Percentiles rank a stretch among this genome's conserved stretches.
These are phyloP conservation scores for Gorsachius magnificus DNA, from an alignment of 2,797 vertebrate genomes.

Conservation along the genomic window DNA sequence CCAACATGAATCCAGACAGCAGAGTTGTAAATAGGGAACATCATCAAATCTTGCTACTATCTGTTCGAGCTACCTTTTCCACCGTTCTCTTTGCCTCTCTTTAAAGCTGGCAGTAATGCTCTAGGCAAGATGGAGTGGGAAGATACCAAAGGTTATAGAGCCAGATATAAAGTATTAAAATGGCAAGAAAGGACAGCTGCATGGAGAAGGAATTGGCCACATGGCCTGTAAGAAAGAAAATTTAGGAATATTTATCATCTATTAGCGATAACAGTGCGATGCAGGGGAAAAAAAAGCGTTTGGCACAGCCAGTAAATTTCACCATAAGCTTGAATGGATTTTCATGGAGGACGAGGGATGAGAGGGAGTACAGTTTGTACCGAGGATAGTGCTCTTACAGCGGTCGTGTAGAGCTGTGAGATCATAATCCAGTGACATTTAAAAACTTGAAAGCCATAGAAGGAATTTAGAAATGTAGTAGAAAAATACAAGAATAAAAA, in stretches of 20 bases:
- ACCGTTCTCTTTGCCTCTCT: neutral
- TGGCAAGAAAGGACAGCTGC: neutral
- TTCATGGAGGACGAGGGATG: neutral
- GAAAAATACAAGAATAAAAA: slow-evolving; percentile 66
- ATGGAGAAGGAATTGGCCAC: neutral
- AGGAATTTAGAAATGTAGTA: neutral
- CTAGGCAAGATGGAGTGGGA: neutral
- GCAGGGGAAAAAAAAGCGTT: neutral
- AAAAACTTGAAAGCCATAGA: neutral
- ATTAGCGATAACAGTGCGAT: neutral
- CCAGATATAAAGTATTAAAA: neutral
- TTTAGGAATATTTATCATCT: neutral
- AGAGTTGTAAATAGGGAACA: neutral
- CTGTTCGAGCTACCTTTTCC: neutral
- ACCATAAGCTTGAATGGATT: neutral
- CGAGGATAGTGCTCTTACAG: neutral
- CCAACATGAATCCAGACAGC: neutral
- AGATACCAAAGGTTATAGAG: neutral
- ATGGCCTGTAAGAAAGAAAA: neutral
- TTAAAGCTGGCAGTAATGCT: neutral
- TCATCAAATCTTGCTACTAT: neutral
- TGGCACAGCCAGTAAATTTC: neutral
- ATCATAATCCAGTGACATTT: neutral
- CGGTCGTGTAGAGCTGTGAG: neutral
- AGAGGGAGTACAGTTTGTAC: neutral